Evolutionary conservation across 2,797 vertebrate species (phyloP).

Genomic region (Epinephelus coioides): DNA sequence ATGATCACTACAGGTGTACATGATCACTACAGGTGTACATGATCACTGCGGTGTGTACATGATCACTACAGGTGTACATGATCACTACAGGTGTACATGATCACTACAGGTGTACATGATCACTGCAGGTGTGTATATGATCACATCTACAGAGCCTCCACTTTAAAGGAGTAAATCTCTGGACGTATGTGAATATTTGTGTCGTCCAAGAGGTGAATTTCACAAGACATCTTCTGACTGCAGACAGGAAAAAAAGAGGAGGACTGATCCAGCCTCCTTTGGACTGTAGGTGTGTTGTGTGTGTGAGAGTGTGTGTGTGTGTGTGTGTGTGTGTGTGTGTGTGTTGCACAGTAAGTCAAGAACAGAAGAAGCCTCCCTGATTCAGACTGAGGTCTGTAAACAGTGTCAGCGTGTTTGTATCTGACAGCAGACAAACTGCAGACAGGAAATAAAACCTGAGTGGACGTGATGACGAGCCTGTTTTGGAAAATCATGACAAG

Average conservation of each 20-base stretch:
- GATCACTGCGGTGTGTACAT: too few relatives aligned
- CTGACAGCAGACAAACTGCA: conserved; percentile 57
- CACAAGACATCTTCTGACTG: conserved; percentile 1
- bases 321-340: neutral
- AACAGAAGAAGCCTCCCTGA: conserved; percentile 49
- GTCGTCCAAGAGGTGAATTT: neutral
- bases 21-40: too few relatives aligned
- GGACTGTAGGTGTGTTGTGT: neutral
- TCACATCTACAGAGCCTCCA: too few relatives aligned
- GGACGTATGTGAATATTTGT: neutral
- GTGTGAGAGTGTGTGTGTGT: neutral
- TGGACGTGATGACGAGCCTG: conserved; percentile 40
- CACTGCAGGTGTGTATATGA: too few relatives aligned
- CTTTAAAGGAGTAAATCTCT: too few relatives aligned
- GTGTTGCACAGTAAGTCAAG: conserved; percentile 19
- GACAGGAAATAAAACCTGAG: conserved; percentile 49
- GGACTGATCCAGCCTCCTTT: conserved; percentile 28
- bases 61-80: too few relatives aligned
- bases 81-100: too few relatives aligned
- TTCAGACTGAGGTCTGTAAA: conserved; percentile 45
- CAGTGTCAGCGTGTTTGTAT: conserved; percentile 50
- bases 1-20: too few relatives aligned
- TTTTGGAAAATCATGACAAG: conserved; percentile 61
- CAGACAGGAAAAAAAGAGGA: conserved; percentile 23
- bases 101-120: too few relatives aligned